Base-by-base conservation (phyloP, 2,888 invertebrate species). In the Gymnosoma rotundatum region DNA sequence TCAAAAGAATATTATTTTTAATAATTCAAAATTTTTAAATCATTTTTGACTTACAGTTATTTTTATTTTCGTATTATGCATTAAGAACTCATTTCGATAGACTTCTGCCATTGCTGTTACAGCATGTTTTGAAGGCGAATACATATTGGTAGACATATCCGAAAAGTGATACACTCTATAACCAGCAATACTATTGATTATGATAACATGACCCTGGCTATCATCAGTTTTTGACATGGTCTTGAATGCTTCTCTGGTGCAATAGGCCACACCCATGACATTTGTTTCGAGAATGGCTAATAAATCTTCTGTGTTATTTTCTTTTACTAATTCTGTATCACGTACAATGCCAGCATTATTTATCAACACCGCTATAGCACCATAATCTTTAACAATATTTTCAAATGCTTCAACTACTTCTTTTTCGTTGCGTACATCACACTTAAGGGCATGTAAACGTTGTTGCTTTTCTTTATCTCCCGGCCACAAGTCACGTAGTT, bases 281-380 rank as follows among this genome's bases (percentile, higher is more conserved):
- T 93, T 93, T 12, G 91, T 91, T 79, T 93, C 92, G 0, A 93
- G 87, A 0, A 91, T 87, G 42, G 42, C 42, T 12, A 9, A 42
- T 12, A 42, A 42, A 4, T 42, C 42, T 48, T 86, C 72, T 0
- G 86, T 75, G 66, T 87, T 87, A 61, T 87, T 72, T 18, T 78
- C 72, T 25, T 16, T 64, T 0, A 85, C 12, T 20, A 88, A 67
- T 42, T 87, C 66, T 0, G 78, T 79, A 7, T 32, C 3, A 18
- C 75, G 79, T 25, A 78, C 9, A n/a, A 86, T 69, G 21, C 88
- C 88, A 1, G 94, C 94, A 88, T 94, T 94, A 88, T 94, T 94
- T 9, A 94, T 88, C 61, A 94, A 91, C 0, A 94, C 92, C 87
- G 93, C 93, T 18, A 93, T 91, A 1, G 93, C 93, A 0, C 94